Conservation (phyloP, 2,113 vertebrate species). For the Melanocharis versteri region DNA sequence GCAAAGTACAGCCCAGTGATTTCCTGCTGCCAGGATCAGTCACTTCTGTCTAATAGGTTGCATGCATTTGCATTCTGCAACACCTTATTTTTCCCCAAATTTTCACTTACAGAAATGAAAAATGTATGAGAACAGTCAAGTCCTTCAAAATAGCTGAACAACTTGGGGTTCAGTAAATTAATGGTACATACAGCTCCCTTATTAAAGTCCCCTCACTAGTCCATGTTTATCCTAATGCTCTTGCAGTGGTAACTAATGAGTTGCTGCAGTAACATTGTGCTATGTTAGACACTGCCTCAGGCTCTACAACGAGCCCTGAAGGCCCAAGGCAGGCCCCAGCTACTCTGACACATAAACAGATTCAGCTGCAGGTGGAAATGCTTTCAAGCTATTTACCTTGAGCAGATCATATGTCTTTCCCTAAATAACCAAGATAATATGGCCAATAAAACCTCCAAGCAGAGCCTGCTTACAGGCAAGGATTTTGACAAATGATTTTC, state of each 20-base stretch:
- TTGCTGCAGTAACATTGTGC: conserved; percentile 6
- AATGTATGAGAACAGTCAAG: background rate
- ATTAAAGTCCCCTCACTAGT: background rate
- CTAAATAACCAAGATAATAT: conserved; percentile 22
- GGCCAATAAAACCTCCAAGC: conserved; percentile 33
- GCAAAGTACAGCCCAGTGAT: background rate
- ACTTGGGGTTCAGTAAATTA: background rate
- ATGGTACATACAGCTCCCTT: background rate
- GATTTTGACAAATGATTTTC: conserved; percentile 23
- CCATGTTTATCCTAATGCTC: conserved; percentile 8
- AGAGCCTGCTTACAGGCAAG: background rate
- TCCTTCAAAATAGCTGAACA: background rate
- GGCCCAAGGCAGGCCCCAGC: conserved; percentile 23
- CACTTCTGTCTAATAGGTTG: background rate
- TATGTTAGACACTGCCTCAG: conserved; percentile 47
- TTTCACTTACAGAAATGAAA: background rate
- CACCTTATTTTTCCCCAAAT: background rate
- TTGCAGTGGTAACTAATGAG: conserved; percentile 12
- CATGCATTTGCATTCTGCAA: background rate
- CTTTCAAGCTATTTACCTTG: conserved; percentile 61
- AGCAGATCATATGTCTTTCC: conserved; percentile 33
- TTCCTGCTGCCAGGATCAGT: background rate
- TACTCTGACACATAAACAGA: conserved; percentile 4
- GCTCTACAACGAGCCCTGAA: conserved; percentile 41
- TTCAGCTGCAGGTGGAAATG: conserved; percentile 53